Evolutionary conservation across 2,888 invertebrate genomes (phyloP), one percentile per base, ranked within the genome.

Genomic region (Hyposoter dolosus): DNA sequence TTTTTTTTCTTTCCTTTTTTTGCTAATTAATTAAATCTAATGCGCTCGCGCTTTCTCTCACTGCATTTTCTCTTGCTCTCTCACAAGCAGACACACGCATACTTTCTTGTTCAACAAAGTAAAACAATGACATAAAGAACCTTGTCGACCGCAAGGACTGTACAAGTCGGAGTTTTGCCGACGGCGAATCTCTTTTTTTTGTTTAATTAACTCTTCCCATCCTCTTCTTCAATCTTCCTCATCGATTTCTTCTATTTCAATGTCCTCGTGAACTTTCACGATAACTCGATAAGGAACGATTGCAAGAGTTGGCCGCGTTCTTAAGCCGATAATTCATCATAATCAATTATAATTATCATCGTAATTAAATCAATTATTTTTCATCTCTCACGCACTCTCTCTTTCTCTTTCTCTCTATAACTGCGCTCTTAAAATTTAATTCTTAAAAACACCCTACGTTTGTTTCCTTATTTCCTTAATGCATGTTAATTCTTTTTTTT

Each of bases 41-140:
- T 63, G 78, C 84, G 83, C 83, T 83, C 83, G 63, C 72, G 75
- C 87, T 85, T 79, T 84, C 83, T 79, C 80, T 79, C 68, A 81
- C 82, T 81, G 74, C 47, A 68, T 80, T 50, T 15, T 65, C 78
- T 68, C 72, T 66, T 12, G 56, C 15, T 87, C 77, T 60, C 50
- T 76, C 53, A 35, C 72, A 56, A 75, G 63, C 75, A 69, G 77
- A 76, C 77, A 65, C 81, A 63, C 53, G 47, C 77, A 77, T 75
- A 72, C 78, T 78, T 65, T 78, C 77, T 81, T 75, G 71, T 76
- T 84, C 83, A 88, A 87, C 82, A 88, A 88, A 89, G 90, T 92
- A 92, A 93, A 92, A 92, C 93, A 92, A 93, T 92, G 92, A 92
- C 92, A 91, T 91, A 91, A 81, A 92, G 90, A 91, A 90, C 91